Evolutionary conservation across 2,888 invertebrate species (phyloP), one percentile per base, ranked within the genome.

Genomic region (Agonopterix arenella): DNA sequence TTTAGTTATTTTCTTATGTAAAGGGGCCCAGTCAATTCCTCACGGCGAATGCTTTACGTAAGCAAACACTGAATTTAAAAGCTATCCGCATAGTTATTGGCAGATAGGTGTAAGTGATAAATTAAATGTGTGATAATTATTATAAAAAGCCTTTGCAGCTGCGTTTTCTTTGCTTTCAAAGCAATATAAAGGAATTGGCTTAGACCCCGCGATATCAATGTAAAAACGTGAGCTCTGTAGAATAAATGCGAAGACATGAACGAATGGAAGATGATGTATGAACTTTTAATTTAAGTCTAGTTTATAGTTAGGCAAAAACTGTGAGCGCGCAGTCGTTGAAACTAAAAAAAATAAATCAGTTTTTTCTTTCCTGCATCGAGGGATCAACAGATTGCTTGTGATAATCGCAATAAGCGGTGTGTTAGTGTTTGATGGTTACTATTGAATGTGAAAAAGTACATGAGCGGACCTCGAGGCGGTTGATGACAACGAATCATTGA

Each of bases 271-370:
- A 61, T 49, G 57, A 53, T 57, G 59, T 59, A 64, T 63, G 71
- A 66, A 74, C 65, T 66, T 61, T 57, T 71, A 71, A 72, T 73
- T 73, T 85, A 88, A 86, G 85, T 78, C 73, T 88, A 89, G 88
- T 76, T 73, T 77, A 76, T 89, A 89, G 88, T 85, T 89, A 89
- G 89, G 89, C 80, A 73, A 83, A 84, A 80, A 77, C 78, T 77
- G 80, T 79, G 76, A 78, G 73, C 63, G 63, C 73, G 76, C 74
- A 72, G 72, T 73, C 76, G 68, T 60, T 64, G 69, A 73, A 62
- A 59, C 52, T 28, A 56, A 61, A 59, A 62, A 66, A 70, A 69
- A 48, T 36, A 11, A 73, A 68, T 65, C 72, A 70, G 70, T 66
- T 67, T 65, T 80, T 80, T 76, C 71, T 82, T 80, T 77, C 70